phyloP scores from a whole-genome alignment of 2,888 invertebrate species.

The Drosophila kokeensis region DNA sequence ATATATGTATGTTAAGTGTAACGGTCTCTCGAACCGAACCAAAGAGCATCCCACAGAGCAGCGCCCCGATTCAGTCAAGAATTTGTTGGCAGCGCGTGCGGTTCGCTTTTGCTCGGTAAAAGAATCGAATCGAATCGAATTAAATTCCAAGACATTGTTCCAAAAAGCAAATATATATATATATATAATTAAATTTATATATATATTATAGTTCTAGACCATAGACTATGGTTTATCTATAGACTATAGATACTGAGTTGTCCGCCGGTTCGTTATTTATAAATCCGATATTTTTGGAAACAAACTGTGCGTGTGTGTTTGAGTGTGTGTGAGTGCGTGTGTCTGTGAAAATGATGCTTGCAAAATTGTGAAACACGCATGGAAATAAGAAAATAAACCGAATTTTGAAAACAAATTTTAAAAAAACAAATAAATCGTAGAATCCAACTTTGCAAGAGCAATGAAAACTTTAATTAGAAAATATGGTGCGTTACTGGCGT shows the following conservation, averaged over 20 bases:
- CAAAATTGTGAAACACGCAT: conserved; percentile 61
- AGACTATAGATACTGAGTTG: conserved; percentile 38
- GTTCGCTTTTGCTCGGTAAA: conserved; percentile 54
- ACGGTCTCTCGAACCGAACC: conserved; percentile 56
- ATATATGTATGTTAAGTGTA: conserved; percentile 28
- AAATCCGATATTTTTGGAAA: conserved; percentile 81
- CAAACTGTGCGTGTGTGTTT: conserved; percentile 44
- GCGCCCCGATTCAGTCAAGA: conserved; percentile 68
- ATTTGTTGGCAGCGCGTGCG: conserved; percentile 64
- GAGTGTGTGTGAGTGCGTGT: conserved; percentile 23
- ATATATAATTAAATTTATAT: conserved; percentile 6
- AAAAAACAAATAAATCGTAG: not conserved
- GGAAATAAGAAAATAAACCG: conserved; percentile 7
- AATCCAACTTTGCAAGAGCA: conserved; percentile 24
- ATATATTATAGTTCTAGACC: conserved; percentile 5
- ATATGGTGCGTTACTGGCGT: conserved; percentile 64
- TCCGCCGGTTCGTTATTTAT: conserved; percentile 75
- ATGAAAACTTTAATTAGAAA: conserved; percentile 61
- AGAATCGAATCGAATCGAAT: conserved; percentile 11
- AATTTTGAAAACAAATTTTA: conserved; percentile 12
- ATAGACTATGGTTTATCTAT: conserved; percentile 8
- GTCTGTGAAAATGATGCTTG: conserved; percentile 63
- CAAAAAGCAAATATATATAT: conserved; percentile 35
- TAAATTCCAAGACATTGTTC: conserved; percentile 57
- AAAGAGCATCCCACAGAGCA: conserved; percentile 74